These are phyloP conservation scores for Tragulus kanchil DNA, from an alignment of 2,113 vertebrate genomes.

Conservation along the genomic window DNA sequence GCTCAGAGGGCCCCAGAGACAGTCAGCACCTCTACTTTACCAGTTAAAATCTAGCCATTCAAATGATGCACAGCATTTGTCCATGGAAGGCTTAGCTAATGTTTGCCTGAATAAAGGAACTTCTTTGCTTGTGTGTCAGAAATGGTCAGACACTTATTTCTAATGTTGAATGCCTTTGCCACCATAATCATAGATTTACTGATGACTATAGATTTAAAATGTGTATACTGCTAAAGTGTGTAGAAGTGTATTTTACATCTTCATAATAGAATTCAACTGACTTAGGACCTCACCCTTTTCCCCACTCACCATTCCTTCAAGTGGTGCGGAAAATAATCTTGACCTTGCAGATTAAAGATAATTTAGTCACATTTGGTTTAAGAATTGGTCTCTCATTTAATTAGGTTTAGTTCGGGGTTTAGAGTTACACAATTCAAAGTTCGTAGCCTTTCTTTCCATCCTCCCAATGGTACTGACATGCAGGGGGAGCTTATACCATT, in stretches of 20 bases:
- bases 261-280: neutral
- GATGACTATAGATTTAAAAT: neutral
- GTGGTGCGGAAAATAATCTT: neutral
- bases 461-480: rapidly evolving
- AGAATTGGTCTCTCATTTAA: neutral
- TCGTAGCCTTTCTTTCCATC: neutral
- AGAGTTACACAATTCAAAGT: neutral
- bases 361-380: conserved; percentile 2
- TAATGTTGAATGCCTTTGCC: neutral
- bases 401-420: conserved; percentile 16
- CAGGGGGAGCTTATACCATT: no score
- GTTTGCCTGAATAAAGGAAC: neutral
- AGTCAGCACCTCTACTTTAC: neutral
- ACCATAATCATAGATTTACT: neutral
- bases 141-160: neutral
- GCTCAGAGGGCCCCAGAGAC: neutral
- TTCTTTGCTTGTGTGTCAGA: neutral
- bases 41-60: neutral
- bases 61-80: neutral
- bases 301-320: neutral
- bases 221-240: neutral
- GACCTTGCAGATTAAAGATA: neutral
- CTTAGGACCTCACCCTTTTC: neutral
- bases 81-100: neutral
- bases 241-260: neutral